Percentiles rank a stretch among this genome's conserved stretches.
phyloP scores from a whole-genome alignment of 2,888 invertebrate species.

The Yponomeuta cagnagella region DNA sequence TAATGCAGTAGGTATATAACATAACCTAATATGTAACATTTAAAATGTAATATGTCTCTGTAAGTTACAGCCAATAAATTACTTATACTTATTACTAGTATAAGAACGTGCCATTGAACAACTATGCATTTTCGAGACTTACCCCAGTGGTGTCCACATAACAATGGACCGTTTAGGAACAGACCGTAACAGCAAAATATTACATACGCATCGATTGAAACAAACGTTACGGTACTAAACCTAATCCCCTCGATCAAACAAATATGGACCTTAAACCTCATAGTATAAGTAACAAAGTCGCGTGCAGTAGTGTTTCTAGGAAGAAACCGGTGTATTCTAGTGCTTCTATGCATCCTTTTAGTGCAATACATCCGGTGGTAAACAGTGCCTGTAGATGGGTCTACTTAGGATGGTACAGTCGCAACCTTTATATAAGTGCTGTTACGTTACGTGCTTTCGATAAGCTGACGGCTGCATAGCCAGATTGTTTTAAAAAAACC shows the following conservation, averaged over 20 bases:
- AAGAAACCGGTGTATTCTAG: not conserved
- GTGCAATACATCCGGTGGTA: not conserved
- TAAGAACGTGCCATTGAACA: no score
- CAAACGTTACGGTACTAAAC: not conserved
- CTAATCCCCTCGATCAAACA: not conserved
- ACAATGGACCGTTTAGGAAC: not conserved
- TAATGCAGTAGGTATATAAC: no score
- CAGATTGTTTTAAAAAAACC: no score
- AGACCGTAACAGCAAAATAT: not conserved
- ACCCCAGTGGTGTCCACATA: no score
- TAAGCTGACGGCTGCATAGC: no score
- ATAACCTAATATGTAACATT: no score
- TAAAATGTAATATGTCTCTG: no score
- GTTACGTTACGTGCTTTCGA: not conserved
- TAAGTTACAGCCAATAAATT: no score
- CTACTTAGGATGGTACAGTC: not conserved
- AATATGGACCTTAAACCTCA: not conserved
- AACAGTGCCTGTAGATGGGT: not conserved
- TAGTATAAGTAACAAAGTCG: not conserved
- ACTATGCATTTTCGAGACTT: no score
- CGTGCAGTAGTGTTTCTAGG: not conserved
- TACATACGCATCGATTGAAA: slow-evolving; percentile 4
- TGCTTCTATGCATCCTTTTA: not conserved
- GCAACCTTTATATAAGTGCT: not conserved
- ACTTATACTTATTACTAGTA: no score